Base-by-base conservation (phyloP, 2,888 invertebrate species). In the Pristionchus arcanus region DNA sequence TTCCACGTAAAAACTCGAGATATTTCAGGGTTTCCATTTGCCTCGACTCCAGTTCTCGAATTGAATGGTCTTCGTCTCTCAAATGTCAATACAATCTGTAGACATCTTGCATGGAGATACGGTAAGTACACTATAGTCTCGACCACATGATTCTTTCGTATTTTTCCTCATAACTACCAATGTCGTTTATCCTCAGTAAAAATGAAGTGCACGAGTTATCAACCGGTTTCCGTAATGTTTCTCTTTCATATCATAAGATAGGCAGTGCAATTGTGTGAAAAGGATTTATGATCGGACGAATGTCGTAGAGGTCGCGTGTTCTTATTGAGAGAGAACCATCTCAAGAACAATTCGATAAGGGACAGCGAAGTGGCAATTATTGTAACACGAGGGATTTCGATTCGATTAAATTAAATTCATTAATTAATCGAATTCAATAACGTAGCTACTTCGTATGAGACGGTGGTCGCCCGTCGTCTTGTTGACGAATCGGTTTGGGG, bases 81-180 rank as follows among this genome's bases (percentile, higher is more conserved):
- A 83, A 91, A 91, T 87, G 89, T 92, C 37, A 89, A 91, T 16
- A 92, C 93, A 16, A 93, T 93, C 90, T 93, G 93, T 90, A 90
- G 92, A 88, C 93, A 93, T 90, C 91, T 93, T 59, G 92, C 91
- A 34, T 93, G 93, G 93, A 90, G 93, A 92, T 93, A 92, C 91
- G 92, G 93, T 93, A 90, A 84, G 59, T 28, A n/a, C 2, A 4
- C 4, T 0, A 66, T 66, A 28, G 4, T 4, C 28, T 28, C 66
- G 59, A 59, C 59, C 59, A 59, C 59, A 21, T 59, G 59, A 28
- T 66, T 28, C 13, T 66, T n/a, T 66, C 28, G 7, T 31, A 19
- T 37, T 74, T 71, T 74, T 74, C 37, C 34, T 74, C 37, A 19
- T 74, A 34, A 74, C 66, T n/a, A 34, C 19, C 37, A 74, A 28